Percentiles rank a stretch among this genome's conserved stretches.
These are phyloP conservation scores for human (Homo sapiens) DNA, from an alignment of 2,113 vertebrate genomes.

Conservation along the genomic window GRCh38 chr1:75163501-75164000, in stretches of 20 bases:
- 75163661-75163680: background rate
- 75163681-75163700: background rate
- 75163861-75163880: background rate
- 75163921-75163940: background rate
- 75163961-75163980: background rate
- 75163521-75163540: background rate
- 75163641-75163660: background rate
- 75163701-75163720: background rate
- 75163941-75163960: background rate
- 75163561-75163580: conserved; percentile 22
- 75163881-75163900: background rate
- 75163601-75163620: background rate
- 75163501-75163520: background rate
- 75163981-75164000: background rate
- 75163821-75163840: background rate
- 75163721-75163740: conserved; percentile 23
- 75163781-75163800: background rate
- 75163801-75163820: background rate
- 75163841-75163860: background rate
- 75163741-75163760: background rate
- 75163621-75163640: background rate
- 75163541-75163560: conserved; percentile 36
- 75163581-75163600: background rate
- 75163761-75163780: background rate
- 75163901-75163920: background rate